Evolutionary conservation across 1,140 invertebrate genomes (phyloP).

Genomic region (Papilio machaon): DNA sequence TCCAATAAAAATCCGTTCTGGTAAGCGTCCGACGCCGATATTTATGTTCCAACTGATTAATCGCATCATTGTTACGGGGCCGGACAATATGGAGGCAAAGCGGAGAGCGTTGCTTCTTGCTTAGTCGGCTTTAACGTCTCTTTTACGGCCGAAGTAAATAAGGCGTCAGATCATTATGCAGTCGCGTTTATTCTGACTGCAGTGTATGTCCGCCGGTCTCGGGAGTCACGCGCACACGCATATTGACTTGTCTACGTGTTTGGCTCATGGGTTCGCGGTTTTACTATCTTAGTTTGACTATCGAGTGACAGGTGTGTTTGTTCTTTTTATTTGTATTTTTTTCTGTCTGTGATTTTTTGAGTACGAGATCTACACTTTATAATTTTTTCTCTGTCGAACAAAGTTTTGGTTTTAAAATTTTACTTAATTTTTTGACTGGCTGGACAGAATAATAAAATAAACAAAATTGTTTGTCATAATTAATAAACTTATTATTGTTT

Average conservation of each 20-base stretch:
- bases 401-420: background rate
- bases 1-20: slow-evolving; percentile 72
- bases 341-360: background rate
- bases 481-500: background rate
- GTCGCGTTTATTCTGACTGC: slow-evolving; percentile 58
- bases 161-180: slow-evolving; percentile 69
- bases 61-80: slow-evolving; percentile 64
- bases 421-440: background rate
- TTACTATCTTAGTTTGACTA: slow-evolving; percentile 26
- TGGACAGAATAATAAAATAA: background rate
- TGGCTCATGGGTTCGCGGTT: background rate
- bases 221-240: slow-evolving; percentile 67
- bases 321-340: slow-evolving; percentile 26
- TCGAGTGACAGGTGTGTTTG: slow-evolving; percentile 60
- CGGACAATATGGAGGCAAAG: slow-evolving; percentile 2
- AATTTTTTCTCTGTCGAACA: background rate
- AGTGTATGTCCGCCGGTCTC: slow-evolving; percentile 56
- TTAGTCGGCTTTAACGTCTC: slow-evolving; percentile 58
- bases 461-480: background rate
- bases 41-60: slow-evolving; percentile 70
- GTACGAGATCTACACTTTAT: background rate
- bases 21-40: slow-evolving; percentile 65
- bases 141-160: slow-evolving; percentile 67
- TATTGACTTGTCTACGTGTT: slow-evolving; percentile 28
- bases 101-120: slow-evolving; percentile 51